Evolutionary conservation across 2,888 invertebrate species (phyloP).

Genomic region (Tubulanus polymorphus): DNA sequence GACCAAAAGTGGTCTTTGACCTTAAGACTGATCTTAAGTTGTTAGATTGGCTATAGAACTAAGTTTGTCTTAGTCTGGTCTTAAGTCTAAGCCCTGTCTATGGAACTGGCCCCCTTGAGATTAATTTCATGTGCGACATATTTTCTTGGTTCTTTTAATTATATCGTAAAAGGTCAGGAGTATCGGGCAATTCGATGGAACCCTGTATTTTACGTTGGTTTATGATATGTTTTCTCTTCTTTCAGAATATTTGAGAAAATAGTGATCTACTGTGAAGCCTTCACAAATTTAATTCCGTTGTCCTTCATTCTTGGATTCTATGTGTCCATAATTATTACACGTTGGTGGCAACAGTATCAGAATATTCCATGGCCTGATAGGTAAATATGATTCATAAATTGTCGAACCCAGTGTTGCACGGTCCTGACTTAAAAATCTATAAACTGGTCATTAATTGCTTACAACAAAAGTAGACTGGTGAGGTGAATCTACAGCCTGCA

Average conservation of each 20-base stretch:
- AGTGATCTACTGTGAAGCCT: slow-evolving; percentile 41
- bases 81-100: no score
- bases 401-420: no score
- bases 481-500: no score
- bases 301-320: slow-evolving; percentile 51
- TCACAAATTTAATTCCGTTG: slow-evolving; percentile 44
- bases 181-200: not conserved
- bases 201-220: not conserved
- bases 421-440: no score
- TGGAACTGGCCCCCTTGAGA: no score
- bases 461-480: no score
- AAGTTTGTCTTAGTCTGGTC: no score
- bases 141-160: not conserved
- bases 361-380: slow-evolving; percentile 47
- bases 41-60: no score
- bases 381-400: slow-evolving; percentile 20
- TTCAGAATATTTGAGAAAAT: slow-evolving; percentile 41
- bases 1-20: no score
- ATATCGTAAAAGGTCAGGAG: no score
- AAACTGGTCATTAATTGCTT: no score
- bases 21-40: no score
- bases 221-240: not conserved
- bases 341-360: slow-evolving; percentile 47
- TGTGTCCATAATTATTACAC: slow-evolving; percentile 44
- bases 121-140: not conserved